A percentile compares a stretch with the other conserved stretches of the same genome.
phyloP scores from a whole-genome alignment of 2,888 invertebrate species.

The Drosophila anomelani region DNA sequence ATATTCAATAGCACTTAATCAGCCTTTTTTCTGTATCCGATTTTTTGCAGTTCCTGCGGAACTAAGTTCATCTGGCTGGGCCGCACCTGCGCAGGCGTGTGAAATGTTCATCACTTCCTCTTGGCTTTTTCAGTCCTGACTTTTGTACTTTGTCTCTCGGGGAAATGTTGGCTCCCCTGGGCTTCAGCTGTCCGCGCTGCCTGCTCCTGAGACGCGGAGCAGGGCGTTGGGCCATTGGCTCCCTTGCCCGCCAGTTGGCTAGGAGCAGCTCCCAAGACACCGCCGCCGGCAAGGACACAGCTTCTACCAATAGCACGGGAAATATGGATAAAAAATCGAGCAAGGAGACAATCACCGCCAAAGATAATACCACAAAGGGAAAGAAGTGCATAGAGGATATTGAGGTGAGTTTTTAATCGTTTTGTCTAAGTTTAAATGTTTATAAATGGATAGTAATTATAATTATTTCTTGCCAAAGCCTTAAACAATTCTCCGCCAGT shows the following conservation, averaged over 20 bases:
- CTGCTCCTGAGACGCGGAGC: slow-evolving; percentile 51
- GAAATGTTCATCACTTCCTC: slow-evolving; percentile 61
- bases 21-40: slow-evolving; percentile 50
- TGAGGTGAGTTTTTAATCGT: slow-evolving; percentile 53
- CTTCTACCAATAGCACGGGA: not conserved
- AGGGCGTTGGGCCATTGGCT: slow-evolving; percentile 38
- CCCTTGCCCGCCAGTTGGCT: slow-evolving; percentile 53
- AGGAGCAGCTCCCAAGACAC: slow-evolving; percentile 24
- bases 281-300: slow-evolving; percentile 12
- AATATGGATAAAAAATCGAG: not conserved
- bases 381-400: slow-evolving; percentile 55
- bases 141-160: slow-evolving; percentile 31
- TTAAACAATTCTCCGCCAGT: too few relatives aligned
- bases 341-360: slow-evolving; percentile 6
- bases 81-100: slow-evolving; percentile 72
- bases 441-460: too few relatives aligned
- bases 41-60: slow-evolving; percentile 76
- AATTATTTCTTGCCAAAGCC: too few relatives aligned
- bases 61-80: slow-evolving; percentile 61
- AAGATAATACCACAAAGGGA: slow-evolving; percentile 17
- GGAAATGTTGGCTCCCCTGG: slow-evolving; percentile 74
- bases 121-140: slow-evolving; percentile 16
- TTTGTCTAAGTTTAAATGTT: not conserved
- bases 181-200: slow-evolving; percentile 60
- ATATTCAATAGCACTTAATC: slow-evolving; percentile 70